Percentiles rank a stretch among this genome's conserved stretches.
Evolutionary conservation across 2,888 invertebrate species (phyloP).

Genomic region (Melieria picta): DNA sequence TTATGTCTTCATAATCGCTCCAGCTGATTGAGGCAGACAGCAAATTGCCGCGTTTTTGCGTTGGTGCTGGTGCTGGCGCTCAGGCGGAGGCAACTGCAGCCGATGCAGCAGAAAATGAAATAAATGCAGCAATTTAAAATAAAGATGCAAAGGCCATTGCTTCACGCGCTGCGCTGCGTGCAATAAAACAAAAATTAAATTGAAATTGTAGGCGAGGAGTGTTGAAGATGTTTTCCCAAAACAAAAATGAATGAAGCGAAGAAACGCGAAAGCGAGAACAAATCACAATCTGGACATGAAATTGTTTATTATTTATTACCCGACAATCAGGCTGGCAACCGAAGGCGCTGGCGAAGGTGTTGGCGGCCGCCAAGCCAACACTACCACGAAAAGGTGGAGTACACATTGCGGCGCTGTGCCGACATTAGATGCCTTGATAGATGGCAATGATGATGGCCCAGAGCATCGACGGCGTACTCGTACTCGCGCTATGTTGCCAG

Average conservation of each 20-base stretch:
- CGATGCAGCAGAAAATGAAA: conserved; percentile 50
- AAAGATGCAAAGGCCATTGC: conserved; percentile 48
- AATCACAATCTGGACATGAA: conserved; percentile 40
- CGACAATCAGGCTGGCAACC: conserved; percentile 35
- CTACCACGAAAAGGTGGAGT: conserved; percentile 36
- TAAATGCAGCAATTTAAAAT: conserved; percentile 57
- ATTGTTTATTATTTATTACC: conserved; percentile 47
- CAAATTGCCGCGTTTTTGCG: not conserved
- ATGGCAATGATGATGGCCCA: conserved; percentile 44
- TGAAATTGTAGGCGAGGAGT: too few relatives aligned
- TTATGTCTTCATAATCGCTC: not conserved
- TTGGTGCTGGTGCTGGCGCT: not conserved
- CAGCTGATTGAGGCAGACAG: not conserved
- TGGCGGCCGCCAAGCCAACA: not conserved
- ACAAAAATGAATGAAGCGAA: too few relatives aligned
- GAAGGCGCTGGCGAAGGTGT: too few relatives aligned
- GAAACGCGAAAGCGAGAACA: not conserved
- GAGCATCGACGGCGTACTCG: not conserved
- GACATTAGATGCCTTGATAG: conserved; percentile 46
- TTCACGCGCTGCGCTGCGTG: conserved; percentile 1
- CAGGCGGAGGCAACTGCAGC: not conserved
- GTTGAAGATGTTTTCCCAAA: too few relatives aligned
- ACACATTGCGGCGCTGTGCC: not conserved
- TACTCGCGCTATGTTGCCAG: too few relatives aligned
- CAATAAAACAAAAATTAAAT: conserved; percentile 4